Evolutionary conservation across 2,113 vertebrate species (phyloP), one percentile per base, ranked within the genome.

Genomic region (Archilochus colubris): DNA sequence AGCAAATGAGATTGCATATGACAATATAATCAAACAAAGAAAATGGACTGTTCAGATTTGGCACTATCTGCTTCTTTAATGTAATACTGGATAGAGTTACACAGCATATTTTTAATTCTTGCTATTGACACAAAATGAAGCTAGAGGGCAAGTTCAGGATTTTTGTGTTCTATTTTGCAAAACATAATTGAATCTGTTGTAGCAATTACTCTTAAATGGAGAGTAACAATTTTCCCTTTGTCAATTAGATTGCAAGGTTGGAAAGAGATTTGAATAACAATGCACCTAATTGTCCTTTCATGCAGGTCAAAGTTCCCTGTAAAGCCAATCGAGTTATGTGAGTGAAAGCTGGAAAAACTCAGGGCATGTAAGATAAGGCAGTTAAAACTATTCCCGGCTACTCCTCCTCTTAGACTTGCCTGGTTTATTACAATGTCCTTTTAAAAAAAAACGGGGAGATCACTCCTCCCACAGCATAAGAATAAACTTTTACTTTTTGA

Each of bases 181-280:
- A 92, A 91, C 23, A 24, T 75, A 94, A 93, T 81, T 91, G 12
- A 78, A 82, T 95, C 57, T 84, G 36, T 68, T 93, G 77, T 55
- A 68, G 57, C 53, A 88, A 72, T 90, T 93, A 69, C 25, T 84
- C 27, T 79, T 78, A 88, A 93, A 79, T 36, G 33, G 18, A 86
- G 48, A 79, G 14, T 68, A 57, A 72, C 64, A 81, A 31, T 74
- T 92, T 55, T 57, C 53, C 48, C 66, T 88, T 61, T 81, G 76
- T 75, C 78, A 92, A 92, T 79, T 72, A 30, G 3, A 23, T 77
- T 77, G 31, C 68, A 88, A 61, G 40, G 21, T 79, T 73, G 80
- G 85, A 33, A 91, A 93, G 43, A 63, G 14, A 77, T 91, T 36
- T 86, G 91, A 84, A 90, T 94, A 75, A 59, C 8, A 59, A 78